These are phyloP conservation scores for Phlogophora meticulosa DNA, from an alignment of 2,888 invertebrate species.

Conservation along the genomic window DNA sequence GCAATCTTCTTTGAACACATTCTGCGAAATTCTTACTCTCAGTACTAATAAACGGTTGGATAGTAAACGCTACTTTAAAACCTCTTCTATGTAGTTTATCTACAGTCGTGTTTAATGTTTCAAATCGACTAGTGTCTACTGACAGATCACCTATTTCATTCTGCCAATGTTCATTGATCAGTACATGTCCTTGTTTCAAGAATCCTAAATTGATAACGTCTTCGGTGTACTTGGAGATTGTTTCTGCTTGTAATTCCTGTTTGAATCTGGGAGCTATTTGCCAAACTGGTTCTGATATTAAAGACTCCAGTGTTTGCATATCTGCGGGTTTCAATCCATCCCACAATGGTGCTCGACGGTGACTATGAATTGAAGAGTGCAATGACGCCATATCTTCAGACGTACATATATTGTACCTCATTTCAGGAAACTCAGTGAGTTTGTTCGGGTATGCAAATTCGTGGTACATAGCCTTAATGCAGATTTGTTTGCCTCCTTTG, in stretches of 20 bases:
- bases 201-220: constrained; percentile 95
- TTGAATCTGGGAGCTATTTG: constrained; percentile 94
- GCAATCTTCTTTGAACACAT: constrained; percentile 93
- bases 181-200: constrained; percentile 94
- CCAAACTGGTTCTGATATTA: constrained; percentile 97
- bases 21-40: constrained; percentile 96
- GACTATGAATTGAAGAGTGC: constrained; percentile 95
- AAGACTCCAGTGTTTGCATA: constrained; percentile 93
- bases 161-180: constrained; percentile 96
- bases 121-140: constrained; percentile 95
- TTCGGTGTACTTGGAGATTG: constrained; percentile 95
- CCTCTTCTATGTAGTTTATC: constrained; percentile 95
- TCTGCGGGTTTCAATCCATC: constrained; percentile 96
- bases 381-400: constrained; percentile 95
- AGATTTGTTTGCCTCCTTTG: constrained; percentile 93
- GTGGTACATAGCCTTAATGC: constrained; percentile 95
- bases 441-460: constrained; percentile 95
- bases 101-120: constrained; percentile 94
- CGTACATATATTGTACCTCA: constrained; percentile 96
- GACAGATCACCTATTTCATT: constrained; percentile 96
- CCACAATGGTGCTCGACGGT: constrained; percentile 93
- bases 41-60: constrained; percentile 97
- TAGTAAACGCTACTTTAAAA: constrained; percentile 96
- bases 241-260: constrained; percentile 92
- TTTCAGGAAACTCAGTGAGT: constrained; percentile 92